Conservation (phyloP, 2,113 vertebrate species). For the Globicephala melas region DNA sequence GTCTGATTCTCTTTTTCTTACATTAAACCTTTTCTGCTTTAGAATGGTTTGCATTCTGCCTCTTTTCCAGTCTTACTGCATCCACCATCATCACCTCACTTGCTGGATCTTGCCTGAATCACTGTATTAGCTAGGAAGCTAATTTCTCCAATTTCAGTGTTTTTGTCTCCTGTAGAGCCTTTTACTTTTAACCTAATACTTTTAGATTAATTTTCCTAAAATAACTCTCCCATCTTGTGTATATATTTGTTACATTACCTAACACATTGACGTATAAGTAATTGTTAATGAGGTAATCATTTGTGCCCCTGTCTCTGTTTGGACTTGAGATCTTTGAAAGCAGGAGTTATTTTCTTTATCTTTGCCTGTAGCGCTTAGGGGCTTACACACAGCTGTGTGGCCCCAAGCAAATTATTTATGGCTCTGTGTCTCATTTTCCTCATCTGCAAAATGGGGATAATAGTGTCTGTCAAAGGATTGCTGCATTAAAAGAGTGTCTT, state of each 20-base stretch:
- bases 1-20: neutral
- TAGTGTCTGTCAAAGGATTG: neutral
- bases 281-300: neutral
- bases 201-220: neutral
- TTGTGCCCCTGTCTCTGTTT: neutral
- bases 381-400: neutral
- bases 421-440: neutral
- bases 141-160: neutral
- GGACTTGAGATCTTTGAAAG: neutral
- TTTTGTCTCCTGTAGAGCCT: neutral
- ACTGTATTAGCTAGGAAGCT: neutral
- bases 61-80: neutral
- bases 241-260: neutral
- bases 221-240: neutral
- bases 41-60: neutral
- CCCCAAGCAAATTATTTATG: neutral
- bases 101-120: neutral
- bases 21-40: neutral
- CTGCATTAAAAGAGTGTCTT: neutral
- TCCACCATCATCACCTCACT: too few species aligned
- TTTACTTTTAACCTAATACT: neutral
- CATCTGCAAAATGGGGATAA: neutral
- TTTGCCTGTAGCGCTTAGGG: neutral
- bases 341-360: neutral
- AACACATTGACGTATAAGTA: neutral